Base-by-base conservation (phyloP, 2,797 vertebrate species). In the Apogon talboti region DNA sequence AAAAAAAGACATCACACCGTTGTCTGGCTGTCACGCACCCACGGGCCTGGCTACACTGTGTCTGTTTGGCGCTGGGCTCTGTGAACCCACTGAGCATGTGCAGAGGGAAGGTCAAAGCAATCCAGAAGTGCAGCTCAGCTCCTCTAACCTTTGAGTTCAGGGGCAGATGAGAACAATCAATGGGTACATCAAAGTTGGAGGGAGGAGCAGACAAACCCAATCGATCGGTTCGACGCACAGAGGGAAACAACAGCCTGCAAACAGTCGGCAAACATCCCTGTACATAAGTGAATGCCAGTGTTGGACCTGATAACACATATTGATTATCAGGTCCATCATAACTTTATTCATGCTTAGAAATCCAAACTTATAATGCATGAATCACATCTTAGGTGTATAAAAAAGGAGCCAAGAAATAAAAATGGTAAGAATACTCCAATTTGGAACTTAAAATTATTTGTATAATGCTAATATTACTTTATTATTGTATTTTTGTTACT, bases 61-160 rank as follows among this genome's bases (percentile, higher is more conserved):
- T 76, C 61, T 82, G 81, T 76, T 91, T 91, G 87, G 89, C 81
- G 87, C 83, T 63, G 72, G 81, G 89, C 82, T 80, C 66, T 21
- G 79, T 76, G 48, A 84, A 66, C 78, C 82, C 80, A 92, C 84
- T 87, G 88, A 87, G 89, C 87, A 91, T 88, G 89, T 90, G 87
- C 87, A 79, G 84, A 87, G 73, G 81, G 80, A 92, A 93, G 92
- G 91, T 92, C 87, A 92, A 92, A 90, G 86, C 88, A 91, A 92
- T 91, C 87, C 85, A 90, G 85, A 89, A 91, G 84, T 85, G 82
- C 77, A 84, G 87, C 85, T 74, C 79, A 52, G 83, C 89, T 92
- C 72, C 66, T 89, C 85, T 89, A 91, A 91, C 92, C 88, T 92
- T 84, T 87, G 89, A 92, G 90, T 92, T 91, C 86, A 84, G 86